Percentiles rank a stretch among this genome's conserved stretches.
These are phyloP conservation scores for Aphelinus atriplicis DNA, from an alignment of 1,140 invertebrate species.

Conservation along the genomic window DNA sequence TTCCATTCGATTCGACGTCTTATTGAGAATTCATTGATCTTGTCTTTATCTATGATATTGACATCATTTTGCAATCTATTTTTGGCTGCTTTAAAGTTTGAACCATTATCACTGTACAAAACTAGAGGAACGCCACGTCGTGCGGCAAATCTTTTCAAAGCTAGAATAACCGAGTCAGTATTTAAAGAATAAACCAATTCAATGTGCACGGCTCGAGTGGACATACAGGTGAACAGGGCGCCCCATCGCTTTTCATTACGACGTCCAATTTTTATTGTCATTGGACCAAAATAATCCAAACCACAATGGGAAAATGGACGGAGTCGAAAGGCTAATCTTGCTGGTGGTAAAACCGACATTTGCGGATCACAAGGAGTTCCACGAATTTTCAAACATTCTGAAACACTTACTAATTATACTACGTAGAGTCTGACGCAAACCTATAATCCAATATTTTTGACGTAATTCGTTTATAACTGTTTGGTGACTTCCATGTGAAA, in stretches of 20 bases:
- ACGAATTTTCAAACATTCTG: neutral
- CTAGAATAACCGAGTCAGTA: slow-evolving; percentile 45
- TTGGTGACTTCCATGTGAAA: slow-evolving; percentile 36
- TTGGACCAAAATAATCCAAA: slow-evolving; percentile 52
- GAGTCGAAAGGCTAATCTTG: slow-evolving; percentile 23
- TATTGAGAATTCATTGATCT: neutral
- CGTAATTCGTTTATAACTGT: slow-evolving; percentile 42
- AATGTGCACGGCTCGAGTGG: slow-evolving; percentile 47
- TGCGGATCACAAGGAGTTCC: neutral
- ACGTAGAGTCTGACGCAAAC: slow-evolving; percentile 17
- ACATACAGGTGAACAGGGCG: slow-evolving; percentile 50
- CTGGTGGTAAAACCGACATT: slow-evolving; percentile 24
- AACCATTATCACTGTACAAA: slow-evolving; percentile 49
- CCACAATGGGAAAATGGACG: slow-evolving; percentile 49
- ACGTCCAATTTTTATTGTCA: slow-evolving; percentile 45
- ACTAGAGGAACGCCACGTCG: slow-evolving; percentile 35
- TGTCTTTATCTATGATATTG: neutral
- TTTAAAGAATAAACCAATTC: slow-evolving; percentile 43
- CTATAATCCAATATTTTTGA: slow-evolving; percentile 42
- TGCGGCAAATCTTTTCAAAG: slow-evolving; percentile 44
- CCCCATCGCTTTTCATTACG: slow-evolving; percentile 52
- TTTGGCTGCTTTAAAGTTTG: slow-evolving; percentile 43
- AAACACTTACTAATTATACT: neutral
- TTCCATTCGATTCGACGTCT: slow-evolving; percentile 6
- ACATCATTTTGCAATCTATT: neutral